Percentiles rank a stretch among this genome's conserved stretches.
Evolutionary conservation across 2,113 vertebrate species (phyloP).

Genomic region (Chascanopsetta lugubris): DNA sequence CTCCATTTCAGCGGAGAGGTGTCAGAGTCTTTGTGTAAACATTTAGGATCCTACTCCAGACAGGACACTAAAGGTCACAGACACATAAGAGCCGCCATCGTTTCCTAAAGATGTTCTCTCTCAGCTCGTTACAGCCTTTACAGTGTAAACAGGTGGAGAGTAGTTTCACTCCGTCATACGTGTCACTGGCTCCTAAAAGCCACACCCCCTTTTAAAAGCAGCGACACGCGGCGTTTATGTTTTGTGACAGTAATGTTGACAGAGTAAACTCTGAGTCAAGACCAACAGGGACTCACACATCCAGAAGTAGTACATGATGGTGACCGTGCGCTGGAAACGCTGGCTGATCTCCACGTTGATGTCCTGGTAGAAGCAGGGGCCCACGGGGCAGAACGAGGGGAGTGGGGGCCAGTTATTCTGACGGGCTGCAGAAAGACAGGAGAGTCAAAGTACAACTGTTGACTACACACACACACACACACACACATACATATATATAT

Average conservation of each 20-base stretch:
- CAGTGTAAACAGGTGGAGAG: no score
- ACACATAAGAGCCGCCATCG: no score
- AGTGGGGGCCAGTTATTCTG: slow-evolving; percentile 96
- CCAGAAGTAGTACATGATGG: slow-evolving; percentile 97
- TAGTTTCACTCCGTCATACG: no score
- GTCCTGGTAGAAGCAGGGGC: slow-evolving; percentile 97
- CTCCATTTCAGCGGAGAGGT: slow-evolving; percentile 19
- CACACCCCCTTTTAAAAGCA: background rate
- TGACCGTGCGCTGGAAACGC: slow-evolving; percentile 91
- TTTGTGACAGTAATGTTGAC: background rate
- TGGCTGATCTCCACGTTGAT: slow-evolving; percentile 91
- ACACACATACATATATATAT: no score
- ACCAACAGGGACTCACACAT: slow-evolving; percentile 84
- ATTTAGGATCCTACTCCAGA: slow-evolving; percentile 3
- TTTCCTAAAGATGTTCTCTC: no score
- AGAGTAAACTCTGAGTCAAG: background rate
- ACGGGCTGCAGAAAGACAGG: slow-evolving; percentile 73
- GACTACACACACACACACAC: no score
- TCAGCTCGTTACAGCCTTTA: no score
- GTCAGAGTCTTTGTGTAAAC: slow-evolving; percentile 40
- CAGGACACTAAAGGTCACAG: background rate
- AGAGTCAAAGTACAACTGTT: background rate
- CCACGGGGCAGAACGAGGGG: slow-evolving; percentile 91
- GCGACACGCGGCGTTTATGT: background rate
- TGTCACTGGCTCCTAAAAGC: background rate